Evolutionary conservation across 2,797 vertebrate species (phyloP), one percentile per base, ranked within the genome.

Genomic region (Coregonus suidteri): DNA sequence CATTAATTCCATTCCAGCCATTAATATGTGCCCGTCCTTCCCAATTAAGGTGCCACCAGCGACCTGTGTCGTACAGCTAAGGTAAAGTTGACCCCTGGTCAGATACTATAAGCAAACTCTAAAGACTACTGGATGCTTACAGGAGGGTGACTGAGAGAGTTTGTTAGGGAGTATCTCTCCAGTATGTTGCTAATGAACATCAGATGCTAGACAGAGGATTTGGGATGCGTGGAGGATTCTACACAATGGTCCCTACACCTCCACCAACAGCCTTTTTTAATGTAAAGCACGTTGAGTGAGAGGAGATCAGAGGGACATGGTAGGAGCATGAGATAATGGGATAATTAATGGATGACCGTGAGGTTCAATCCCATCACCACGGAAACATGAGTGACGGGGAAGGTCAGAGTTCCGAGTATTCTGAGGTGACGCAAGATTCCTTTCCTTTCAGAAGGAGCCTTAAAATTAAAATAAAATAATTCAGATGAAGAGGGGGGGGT

Each of bases 331-430:
- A 6, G 6, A 41, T 41, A 41, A 41, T 47, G 73, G 75, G 75
- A 70, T 75, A 71, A 77, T 77, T 77, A 72, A 77, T 41, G 7
- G 31, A 62, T 35, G 30, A 30, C 13, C 7, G 62, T 53, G 62
- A 20, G 47, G 62, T 72, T 37, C 59, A 77, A 71, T 66, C 54
- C n/a, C 13, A 81, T 77, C 71, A 66, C 67, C 11, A 59, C 53
- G 47, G 54, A 65, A 41, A 72, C 11, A 25, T 3, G 34, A 67
- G 72, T 75, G 67, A 75, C 59, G 34, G 54, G 41, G 34, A 54
- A 56, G 69, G 59, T 66, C 76, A 41, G 47, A 62, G 59, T 62
- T 75, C 14, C 47, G 65, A 14, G 56, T 62, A 35, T 52, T 71
- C 14, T 56, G 65, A 52, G 56, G 35, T 78, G 54, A 77, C 25